These are phyloP conservation scores for Helarctos malayanus DNA, from an alignment of 2,797 vertebrate genomes.

Conservation along the genomic window DNA sequence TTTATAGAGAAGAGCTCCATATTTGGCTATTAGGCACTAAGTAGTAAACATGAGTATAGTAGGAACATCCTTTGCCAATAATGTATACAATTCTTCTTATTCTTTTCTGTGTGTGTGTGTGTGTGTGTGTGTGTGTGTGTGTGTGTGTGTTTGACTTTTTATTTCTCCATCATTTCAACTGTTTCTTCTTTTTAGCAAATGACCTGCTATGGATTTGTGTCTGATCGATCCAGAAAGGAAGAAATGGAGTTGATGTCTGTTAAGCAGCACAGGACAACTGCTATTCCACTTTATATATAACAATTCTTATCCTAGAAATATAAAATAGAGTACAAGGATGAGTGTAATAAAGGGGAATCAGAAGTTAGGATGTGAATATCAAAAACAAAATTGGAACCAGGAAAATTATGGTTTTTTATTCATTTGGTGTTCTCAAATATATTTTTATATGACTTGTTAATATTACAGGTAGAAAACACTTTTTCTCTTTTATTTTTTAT, in stretches of 20 bases:
- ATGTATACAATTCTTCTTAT: neutral
- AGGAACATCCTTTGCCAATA: neutral
- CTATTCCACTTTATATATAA: neutral
- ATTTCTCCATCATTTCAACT: neutral
- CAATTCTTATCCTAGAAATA: neutral
- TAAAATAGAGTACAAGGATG: neutral
- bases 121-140: neutral
- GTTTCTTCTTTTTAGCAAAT: neutral
- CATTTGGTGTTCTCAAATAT: neutral
- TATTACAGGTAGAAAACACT: neutral
- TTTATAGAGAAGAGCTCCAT: neutral
- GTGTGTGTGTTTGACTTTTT: neutral
- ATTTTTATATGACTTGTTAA: neutral
- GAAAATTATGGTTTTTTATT: neutral
- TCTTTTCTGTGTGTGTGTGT: no score
- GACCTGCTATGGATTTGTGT: neutral
- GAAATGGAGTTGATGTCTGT: neutral
- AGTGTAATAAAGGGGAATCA: neutral
- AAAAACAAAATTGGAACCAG: neutral
- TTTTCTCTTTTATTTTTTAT: neutral
- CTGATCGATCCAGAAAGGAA: neutral
- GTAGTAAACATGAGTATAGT: neutral
- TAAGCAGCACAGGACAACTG: neutral
- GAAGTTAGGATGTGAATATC: neutral
- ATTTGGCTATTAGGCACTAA: neutral